Evolutionary conservation across 2,888 invertebrate species (phyloP).

Genomic region (Deilephila porcellus): DNA sequence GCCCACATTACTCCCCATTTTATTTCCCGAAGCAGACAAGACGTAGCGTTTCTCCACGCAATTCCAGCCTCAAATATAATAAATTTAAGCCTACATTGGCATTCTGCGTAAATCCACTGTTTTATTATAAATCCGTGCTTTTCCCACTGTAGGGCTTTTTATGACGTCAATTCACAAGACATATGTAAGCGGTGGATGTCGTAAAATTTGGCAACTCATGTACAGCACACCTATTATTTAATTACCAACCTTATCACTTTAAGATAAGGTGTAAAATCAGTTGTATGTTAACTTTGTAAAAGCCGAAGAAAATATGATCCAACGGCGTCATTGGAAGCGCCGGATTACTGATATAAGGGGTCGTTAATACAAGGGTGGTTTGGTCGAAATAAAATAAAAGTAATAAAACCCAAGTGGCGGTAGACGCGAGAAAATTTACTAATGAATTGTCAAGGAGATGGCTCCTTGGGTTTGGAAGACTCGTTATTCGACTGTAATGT

Average conservation of each 20-base stretch:
- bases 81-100: conserved; percentile 42
- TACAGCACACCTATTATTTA: not conserved
- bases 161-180: conserved; percentile 51
- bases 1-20: conserved; percentile 5
- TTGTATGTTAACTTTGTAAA: not conserved
- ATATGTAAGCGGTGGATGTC: conserved; percentile 47
- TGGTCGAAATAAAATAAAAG: conserved; percentile 30
- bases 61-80: conserved; percentile 19
- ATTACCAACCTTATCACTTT: conserved; percentile 4
- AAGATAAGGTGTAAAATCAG: not conserved
- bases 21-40: conserved; percentile 18
- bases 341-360: conserved; percentile 32
- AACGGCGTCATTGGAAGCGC: conserved; percentile 28
- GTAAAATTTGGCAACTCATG: conserved; percentile 41
- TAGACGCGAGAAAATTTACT: conserved; percentile 22
- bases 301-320: conserved; percentile 32
- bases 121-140: conserved; percentile 53
- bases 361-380: conserved; percentile 31
- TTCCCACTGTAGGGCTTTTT: conserved; percentile 46
- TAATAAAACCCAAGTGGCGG: conserved; percentile 27
- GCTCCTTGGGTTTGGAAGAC: not conserved
- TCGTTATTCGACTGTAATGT: not conserved
- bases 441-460: conserved; percentile 27
- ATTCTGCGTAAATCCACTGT: conserved; percentile 46
- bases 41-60: conserved; percentile 15